Percentiles rank a stretch among this genome's conserved stretches.
phyloP scores from a whole-genome alignment of 2,888 invertebrate species.

The Amphimallon solstitiale region DNA sequence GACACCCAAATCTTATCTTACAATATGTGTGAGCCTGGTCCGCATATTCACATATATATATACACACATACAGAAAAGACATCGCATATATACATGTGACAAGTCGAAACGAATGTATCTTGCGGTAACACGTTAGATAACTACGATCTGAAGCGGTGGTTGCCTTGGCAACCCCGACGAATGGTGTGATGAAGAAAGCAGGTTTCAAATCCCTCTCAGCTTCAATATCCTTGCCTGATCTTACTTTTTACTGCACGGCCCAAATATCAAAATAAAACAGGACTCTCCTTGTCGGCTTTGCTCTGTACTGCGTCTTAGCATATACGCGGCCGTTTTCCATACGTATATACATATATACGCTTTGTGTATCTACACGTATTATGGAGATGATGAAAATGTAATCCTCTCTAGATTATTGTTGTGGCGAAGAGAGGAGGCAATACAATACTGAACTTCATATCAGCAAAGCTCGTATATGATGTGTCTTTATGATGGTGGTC shows the following conservation, averaged over 20 bases:
- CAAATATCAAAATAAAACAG: conserved; percentile 58
- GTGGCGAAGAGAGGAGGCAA: conserved; percentile 49
- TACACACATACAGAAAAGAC: conserved; percentile 5
- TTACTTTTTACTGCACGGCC: conserved; percentile 56
- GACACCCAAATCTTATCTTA: conserved; percentile 57
- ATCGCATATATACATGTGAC: conserved; percentile 56
- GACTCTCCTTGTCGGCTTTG: conserved; percentile 41
- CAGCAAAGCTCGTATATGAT: conserved; percentile 53
- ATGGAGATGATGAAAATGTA: conserved; percentile 59
- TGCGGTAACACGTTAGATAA: conserved; percentile 60
- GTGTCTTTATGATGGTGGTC: conserved; percentile 51
- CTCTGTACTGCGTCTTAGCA: conserved; percentile 35
- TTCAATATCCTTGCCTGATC: conserved; percentile 56
- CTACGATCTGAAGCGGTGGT: conserved; percentile 54
- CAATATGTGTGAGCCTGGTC: conserved; percentile 52
- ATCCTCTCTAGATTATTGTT: conserved; percentile 59
- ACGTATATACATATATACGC: conserved; percentile 43
- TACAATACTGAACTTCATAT: conserved; percentile 52
- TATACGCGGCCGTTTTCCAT: conserved; percentile 25
- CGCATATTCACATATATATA: conserved; percentile 11
- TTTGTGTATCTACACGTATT: conserved; percentile 53
- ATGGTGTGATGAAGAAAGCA: conserved; percentile 51
- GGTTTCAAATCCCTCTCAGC: conserved; percentile 55
- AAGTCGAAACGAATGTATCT: conserved; percentile 59
- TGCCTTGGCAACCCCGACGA: conserved; percentile 55